Percentiles rank a stretch among this genome's conserved stretches.
phyloP scores from a whole-genome alignment of 2,113 vertebrate species.

The Bungarus multicinctus region DNA sequence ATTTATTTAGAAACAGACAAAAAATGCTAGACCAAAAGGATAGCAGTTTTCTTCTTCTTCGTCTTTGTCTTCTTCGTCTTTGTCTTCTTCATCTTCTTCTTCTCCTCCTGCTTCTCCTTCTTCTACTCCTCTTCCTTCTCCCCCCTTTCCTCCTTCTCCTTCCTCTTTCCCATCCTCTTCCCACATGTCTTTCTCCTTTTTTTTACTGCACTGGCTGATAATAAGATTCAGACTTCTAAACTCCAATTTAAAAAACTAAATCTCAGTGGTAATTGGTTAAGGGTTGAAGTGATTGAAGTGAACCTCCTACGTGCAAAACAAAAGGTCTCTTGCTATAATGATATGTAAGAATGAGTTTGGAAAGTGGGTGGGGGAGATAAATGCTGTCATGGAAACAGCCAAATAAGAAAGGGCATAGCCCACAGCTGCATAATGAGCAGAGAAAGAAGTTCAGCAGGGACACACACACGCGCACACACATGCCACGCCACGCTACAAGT shows the following conservation, averaged over 20 bases:
- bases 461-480: not conserved
- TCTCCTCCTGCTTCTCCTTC: no score
- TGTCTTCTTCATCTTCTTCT: no score
- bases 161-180: not conserved
- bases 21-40: not conserved
- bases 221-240: not conserved
- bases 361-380: not conserved
- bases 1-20: not conserved
- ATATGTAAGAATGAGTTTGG: not conserved
- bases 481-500: not conserved
- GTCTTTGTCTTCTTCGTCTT: no score
- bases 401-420: not conserved
- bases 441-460: not conserved
- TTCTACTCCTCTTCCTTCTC: no score
- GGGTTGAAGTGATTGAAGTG: not conserved
- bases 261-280: not conserved
- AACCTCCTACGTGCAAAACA: not conserved
- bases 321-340: not conserved
- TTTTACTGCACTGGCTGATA: not conserved
- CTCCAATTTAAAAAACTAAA: not conserved
- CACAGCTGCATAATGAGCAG: not conserved
- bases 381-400: not conserved
- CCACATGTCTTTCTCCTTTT: not conserved
- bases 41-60: not conserved
- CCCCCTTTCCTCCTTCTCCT: not conserved